Conservation (phyloP, 2,113 vertebrate genomes). For the Siniperca chuatsi region DNA sequence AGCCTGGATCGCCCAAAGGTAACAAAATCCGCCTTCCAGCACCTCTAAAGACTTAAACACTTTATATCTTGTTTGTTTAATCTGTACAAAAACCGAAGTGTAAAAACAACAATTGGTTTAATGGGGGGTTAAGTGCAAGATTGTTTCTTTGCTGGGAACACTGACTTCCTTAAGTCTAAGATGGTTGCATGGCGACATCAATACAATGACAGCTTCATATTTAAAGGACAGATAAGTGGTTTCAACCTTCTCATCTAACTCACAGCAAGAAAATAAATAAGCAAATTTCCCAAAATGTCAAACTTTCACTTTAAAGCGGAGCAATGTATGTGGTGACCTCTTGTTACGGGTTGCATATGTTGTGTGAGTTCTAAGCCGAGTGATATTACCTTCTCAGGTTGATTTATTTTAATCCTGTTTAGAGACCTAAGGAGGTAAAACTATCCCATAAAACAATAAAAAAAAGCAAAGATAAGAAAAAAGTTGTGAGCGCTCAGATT, state of each 20-base stretch:
- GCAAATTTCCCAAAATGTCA: background rate
- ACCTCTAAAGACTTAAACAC: no score
- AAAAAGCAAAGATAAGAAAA: background rate
- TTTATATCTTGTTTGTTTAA: background rate
- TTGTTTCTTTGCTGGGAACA: background rate
- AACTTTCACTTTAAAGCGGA: background rate
- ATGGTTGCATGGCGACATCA: conserved; percentile 1
- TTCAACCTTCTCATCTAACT: background rate
- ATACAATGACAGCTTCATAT: background rate
- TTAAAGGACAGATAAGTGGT: background rate
- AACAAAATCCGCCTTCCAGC: no score
- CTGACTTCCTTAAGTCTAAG: background rate
- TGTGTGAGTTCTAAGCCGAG: background rate
- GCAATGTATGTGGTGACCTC: background rate
- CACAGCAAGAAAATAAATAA: background rate
- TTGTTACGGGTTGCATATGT: background rate
- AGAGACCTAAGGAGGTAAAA: background rate
- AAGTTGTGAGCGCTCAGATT: background rate
- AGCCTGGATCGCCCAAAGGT: background rate
- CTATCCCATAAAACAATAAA: background rate
- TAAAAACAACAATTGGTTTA: background rate
- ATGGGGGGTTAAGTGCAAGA: background rate
- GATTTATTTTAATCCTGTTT: background rate
- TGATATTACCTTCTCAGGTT: background rate
- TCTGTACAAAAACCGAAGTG: background rate